phyloP scores from a whole-genome alignment of 2,888 invertebrate genomes.

The Tetrapedia diversipes region DNA sequence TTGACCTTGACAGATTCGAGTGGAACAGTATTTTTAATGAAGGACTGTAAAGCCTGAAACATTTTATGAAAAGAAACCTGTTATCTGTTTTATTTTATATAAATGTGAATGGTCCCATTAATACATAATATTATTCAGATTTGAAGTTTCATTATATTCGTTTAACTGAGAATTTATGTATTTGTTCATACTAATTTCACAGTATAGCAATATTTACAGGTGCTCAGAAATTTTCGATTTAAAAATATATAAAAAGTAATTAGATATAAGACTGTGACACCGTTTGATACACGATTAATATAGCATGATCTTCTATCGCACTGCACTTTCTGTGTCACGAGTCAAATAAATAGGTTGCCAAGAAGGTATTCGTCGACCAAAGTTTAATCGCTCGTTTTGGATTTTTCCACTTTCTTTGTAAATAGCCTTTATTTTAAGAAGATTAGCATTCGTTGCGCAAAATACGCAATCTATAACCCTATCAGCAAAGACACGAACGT shows the following conservation, averaged over 20 bases:
- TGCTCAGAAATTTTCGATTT: too few species aligned
- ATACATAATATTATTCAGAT: too few species aligned
- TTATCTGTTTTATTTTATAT: too few species aligned
- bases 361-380: not conserved
- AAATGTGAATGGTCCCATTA: too few species aligned
- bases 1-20: not conserved
- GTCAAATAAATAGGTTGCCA: not conserved
- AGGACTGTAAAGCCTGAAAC: not conserved
- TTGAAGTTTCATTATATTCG: too few species aligned
- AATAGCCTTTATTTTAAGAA: not conserved
- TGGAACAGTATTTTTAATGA: rapidly evolving
- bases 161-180: too few species aligned
- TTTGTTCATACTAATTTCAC: too few species aligned
- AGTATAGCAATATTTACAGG: not conserved
- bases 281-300: too few species aligned
- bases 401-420: conserved; percentile 22
- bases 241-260: not conserved
- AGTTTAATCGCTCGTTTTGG: not conserved
- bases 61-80: too few species aligned
- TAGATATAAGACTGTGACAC: too few species aligned
- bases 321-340: too few species aligned
- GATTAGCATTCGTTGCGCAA: not conserved
- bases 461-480: not conserved
- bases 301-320: too few species aligned
- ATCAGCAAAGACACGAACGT: not conserved